Base-by-base conservation (phyloP, 2,797 vertebrate species). In the Phrynocephalus forsythii region DNA sequence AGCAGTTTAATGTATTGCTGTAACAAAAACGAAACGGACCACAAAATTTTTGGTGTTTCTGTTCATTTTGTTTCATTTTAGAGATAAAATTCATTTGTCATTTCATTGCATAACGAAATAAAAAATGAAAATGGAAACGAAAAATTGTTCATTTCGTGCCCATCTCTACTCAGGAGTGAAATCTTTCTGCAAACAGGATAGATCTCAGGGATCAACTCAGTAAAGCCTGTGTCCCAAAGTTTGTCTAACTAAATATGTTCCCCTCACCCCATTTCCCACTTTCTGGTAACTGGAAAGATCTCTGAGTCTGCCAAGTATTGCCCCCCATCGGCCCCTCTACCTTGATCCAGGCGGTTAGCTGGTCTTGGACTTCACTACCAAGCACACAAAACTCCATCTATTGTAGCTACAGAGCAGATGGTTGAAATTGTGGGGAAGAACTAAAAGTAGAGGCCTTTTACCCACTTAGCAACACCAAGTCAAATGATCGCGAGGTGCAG, bases 401-500 rank as follows among this genome's bases (percentile, higher is more conserved):
- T 67, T 66, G 38, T 44, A 75, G 66, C 73, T 38, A 8, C 63
- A 28, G 80, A 78, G 50, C 18, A 60, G 56, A n/a, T 66, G 8
- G 68, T 44, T 72, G 77, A 24, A 50, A 82, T 83, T 48, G 50
- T 33, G 76, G n/a, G n/a, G 7, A 67, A 52, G 48, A 48, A 48
- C 33, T 28, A 44, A 30, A 13, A 72, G 60, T 28, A 66, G n/a
- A 44, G n/a, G 50, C 22, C 22, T 33, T n/a, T 28, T 79, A 79
- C 28, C 56, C 38, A 60, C 24, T 75, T 50, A 38, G 63, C 28
- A 76, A 44, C 48, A 22, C 72, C 81, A 60, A 48, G 56, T 60
- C 33, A 26, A 84, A 60, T 76, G 71, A 81, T 84, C 28, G 56
- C 52, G 66, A 79, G 82, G 71, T 75, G 56, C 60, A 68, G 78